Evolutionary conservation across 2,888 invertebrate species (phyloP), one percentile per base, ranked within the genome.

Genomic region (Athetis lepigone): DNA sequence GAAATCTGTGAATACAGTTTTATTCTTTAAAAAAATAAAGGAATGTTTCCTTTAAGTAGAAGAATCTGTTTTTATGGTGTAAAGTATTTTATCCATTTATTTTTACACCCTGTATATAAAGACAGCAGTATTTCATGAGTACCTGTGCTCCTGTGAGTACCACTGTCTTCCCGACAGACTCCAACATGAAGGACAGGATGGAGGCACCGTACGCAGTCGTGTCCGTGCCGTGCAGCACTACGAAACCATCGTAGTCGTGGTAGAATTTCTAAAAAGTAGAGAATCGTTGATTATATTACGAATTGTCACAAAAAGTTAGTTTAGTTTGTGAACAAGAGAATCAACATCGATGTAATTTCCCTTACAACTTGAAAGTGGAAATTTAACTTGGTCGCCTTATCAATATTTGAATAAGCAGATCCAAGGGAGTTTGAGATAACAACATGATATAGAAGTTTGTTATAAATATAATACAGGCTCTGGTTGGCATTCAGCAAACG

Each of bases 151-250:
- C 99, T 0, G 99, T 99, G 19, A 99, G 95, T 23, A 99, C 97
- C 6, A 99, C 98, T 2, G 98, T 97, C 93, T 99, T 99, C 7
- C 98, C 98, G 0, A 99, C 96, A 69, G 98, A 97, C 88, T 99
- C 99, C 88, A 99, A 93, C 98, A 99, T 99, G 89, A 99, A 99
- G 0, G 99, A 99, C 0, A 99, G 93, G 0, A 98, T 98, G 0
- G 99, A 98, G 0, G 99, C 98, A 0, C 99, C 99, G 89, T 99
- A 99, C 0, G 98, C 97, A 73, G 99, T 96, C 0, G 99, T 99
- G 89, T 99, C 99, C 0, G 98, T 99, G 2, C 99, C 99, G 87
- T 99, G 99, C 0, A 99, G 96, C 1, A 99, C 96, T 0, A 99
- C 98, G 86, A 99, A 99, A 0, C 99, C 99, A 85, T 99, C 98